These are phyloP conservation scores for Morpho deidamia DNA, from an alignment of 2,888 invertebrate species.

Conservation along the genomic window DNA sequence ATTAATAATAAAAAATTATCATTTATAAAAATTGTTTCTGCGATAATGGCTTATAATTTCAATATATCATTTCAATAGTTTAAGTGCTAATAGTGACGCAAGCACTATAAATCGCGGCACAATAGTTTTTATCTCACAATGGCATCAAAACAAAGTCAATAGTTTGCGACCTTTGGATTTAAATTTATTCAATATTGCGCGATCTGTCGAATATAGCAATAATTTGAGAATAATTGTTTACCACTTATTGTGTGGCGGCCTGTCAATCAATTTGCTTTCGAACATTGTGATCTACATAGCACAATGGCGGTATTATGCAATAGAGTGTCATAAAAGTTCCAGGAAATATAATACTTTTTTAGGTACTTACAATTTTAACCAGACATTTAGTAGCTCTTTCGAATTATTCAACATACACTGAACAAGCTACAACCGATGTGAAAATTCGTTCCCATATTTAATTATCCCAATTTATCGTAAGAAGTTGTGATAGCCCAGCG, in stretches of 20 bases:
- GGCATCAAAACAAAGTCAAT: conserved; percentile 67
- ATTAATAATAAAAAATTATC: too few relatives aligned
- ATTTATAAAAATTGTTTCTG: not conserved
- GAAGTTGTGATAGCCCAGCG: too few relatives aligned
- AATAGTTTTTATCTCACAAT: conserved; percentile 58
- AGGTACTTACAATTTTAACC: not conserved
- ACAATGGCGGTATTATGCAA: conserved; percentile 34
- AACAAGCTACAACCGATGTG: too few relatives aligned
- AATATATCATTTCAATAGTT: conserved; percentile 4
- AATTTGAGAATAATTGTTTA: conserved; percentile 64
- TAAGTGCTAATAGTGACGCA: conserved; percentile 37
- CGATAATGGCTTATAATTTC: not conserved
- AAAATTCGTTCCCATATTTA: too few relatives aligned
- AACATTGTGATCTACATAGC: conserved; percentile 61
- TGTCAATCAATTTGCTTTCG: conserved; percentile 71
- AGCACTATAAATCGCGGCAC: conserved; percentile 37
- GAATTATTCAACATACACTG: too few relatives aligned
- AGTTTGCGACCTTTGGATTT: conserved; percentile 66
- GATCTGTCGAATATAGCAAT: conserved; percentile 54
- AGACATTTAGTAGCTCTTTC: too few relatives aligned
- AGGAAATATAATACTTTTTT: not conserved
- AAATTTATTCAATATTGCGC: conserved; percentile 57
- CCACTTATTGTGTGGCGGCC: conserved; percentile 54
- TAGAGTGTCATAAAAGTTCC: conserved; percentile 26
- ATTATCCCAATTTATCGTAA: too few relatives aligned